These are phyloP conservation scores for Penaeus japonicus DNA, from an alignment of 1,140 invertebrate species.

Conservation along the genomic window DNA sequence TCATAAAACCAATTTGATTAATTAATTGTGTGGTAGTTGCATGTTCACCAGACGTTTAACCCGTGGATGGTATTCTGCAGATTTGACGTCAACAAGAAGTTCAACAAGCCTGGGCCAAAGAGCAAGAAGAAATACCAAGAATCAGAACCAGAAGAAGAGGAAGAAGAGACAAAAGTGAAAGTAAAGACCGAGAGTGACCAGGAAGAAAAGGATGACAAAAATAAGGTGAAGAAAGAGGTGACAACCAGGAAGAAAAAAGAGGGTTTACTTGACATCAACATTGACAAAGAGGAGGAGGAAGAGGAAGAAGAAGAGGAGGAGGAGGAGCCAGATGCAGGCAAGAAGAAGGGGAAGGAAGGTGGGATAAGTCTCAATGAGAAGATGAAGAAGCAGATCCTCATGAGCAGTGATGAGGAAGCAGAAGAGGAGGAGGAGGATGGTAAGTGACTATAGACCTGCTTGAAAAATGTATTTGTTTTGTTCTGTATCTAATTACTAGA, in stretches of 20 bases:
- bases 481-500: not conserved
- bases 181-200: constrained; percentile 2
- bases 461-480: not conserved
- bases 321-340: constrained; percentile 25
- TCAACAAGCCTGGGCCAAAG: not conserved
- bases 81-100: not conserved
- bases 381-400: constrained; percentile 53
- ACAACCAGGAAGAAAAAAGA: constrained; percentile 47
- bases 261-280: constrained; percentile 47
- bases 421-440: constrained; percentile 14
- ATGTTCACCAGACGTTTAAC: no score
- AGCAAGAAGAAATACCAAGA: not conserved
- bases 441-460: not conserved
- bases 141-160: constrained; percentile 19
- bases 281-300: constrained; percentile 51
- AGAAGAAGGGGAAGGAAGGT: constrained; percentile 39
- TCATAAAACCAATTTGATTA: no score
- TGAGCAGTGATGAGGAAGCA: constrained; percentile 55
- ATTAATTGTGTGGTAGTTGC: no score
- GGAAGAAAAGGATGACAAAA: constrained; percentile 45
- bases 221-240: constrained; percentile 57
- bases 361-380: constrained; percentile 51
- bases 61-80: not conserved
- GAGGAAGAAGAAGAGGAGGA: constrained; percentile 50
- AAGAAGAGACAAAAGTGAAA: constrained; percentile 36